A percentile compares a stretch with the other conserved stretches of the same genome.
These are phyloP conservation scores for Salvator merianae DNA, from an alignment of 2,113 vertebrate species.

Conservation along the genomic window DNA sequence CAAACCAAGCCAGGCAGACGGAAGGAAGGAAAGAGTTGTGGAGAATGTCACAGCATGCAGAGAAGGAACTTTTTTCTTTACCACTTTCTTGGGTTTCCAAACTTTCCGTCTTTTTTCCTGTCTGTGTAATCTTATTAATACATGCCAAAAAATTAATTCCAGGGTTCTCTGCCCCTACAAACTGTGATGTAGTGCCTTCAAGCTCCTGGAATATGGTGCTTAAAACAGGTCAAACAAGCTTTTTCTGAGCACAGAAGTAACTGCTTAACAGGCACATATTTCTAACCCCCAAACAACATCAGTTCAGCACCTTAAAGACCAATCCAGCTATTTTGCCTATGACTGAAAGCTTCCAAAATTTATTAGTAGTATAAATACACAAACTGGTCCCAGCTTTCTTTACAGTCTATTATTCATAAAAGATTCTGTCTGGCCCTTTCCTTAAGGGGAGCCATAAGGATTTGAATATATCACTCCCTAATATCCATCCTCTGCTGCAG, in stretches of 20 bases:
- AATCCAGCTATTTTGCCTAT: too few species aligned
- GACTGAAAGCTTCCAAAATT: not conserved
- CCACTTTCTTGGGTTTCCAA: not conserved
- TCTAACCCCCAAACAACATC: not conserved
- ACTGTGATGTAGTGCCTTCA: not conserved
- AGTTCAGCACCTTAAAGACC: too few species aligned
- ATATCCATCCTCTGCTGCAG: constrained; percentile 41
- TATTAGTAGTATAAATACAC: not conserved
- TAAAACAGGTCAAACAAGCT: not conserved
- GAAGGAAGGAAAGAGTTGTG: rapidly evolving
- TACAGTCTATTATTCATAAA: not conserved
- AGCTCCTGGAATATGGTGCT: not conserved
- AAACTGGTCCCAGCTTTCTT: not conserved
- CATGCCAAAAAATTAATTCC: not conserved
- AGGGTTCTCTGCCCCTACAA: not conserved
- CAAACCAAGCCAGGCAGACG: not conserved
- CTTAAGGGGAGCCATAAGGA: constrained; percentile 46
- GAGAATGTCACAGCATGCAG: not conserved
- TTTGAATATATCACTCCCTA: not conserved
- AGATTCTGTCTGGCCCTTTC: constrained; percentile 46
- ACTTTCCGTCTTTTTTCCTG: not conserved
- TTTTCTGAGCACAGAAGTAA: not conserved
- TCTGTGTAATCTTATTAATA: not conserved
- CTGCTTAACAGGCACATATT: too few species aligned
- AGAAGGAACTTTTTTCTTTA: not conserved